Evolutionary conservation across 2,888 invertebrate species (phyloP), one percentile per base, ranked within the genome.

Genomic region (Hofmannophila pseudospretella): DNA sequence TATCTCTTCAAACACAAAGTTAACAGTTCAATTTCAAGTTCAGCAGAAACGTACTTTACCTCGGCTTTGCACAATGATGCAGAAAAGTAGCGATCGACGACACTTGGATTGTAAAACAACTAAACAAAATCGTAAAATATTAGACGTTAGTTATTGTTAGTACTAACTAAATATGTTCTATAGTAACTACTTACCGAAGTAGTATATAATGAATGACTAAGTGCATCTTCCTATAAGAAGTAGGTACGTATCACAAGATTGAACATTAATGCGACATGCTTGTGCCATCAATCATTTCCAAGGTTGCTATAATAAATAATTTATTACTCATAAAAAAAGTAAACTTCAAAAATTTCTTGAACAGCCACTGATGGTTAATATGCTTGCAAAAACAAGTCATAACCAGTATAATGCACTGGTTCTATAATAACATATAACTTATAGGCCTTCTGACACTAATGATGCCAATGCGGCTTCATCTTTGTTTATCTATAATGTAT

Each of bases 401-500:
- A 47, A 41, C 46, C 40, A 42, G 38, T 16, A 16, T 16, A 16
- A 46, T 39, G 38, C 11, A 11, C 11, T 4, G n/a, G n/a, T n/a
- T n/a, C n/a, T n/a, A n/a, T n/a, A 11, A 27, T 41, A 34, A 38
- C 35, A 23, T 23, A 23, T 42, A 38, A 41, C 34, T 50, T 47
- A 48, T 49, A 23, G 45, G 33, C 28, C 26, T 32, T 23, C 38
- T 41, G 49, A 41, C 45, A 43, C 42, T 63, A 61, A 60, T 57
- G 56, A 55, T 45, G 44, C 44, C 42, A 39, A 32, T 37, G 47
- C 51, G 46, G 47, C 39, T 20, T 38, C 42, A 33, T 48, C 58
- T 63, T 58, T 60, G 58, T 67, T 61, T 65, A 61, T n/a, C 52
- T 49, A 59, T 60, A 56, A 65, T 54, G 52, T 50, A 49, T 38